Conservation (phyloP, 2,888 invertebrate species). For the Tetrapedia diversipes region DNA sequence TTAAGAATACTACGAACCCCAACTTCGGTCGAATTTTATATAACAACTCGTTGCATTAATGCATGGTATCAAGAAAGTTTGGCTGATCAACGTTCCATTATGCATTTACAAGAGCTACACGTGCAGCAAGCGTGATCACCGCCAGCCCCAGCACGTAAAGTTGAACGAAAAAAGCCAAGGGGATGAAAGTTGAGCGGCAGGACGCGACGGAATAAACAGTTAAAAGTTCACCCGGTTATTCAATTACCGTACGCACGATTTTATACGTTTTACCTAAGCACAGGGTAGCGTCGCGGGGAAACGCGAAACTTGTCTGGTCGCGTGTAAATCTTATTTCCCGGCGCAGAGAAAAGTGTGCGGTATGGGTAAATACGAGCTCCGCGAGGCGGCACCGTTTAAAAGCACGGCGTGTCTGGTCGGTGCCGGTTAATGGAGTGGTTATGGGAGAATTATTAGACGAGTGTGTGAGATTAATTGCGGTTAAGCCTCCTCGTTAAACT, state of each 20-base stretch:
- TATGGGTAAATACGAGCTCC: constrained; percentile 11
- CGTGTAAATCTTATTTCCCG: constrained; percentile 55
- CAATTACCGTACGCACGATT: background rate
- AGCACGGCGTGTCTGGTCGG: constrained; percentile 50
- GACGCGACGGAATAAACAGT: constrained; percentile 9
- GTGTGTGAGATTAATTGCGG: constrained; percentile 69
- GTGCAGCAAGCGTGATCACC: constrained; percentile 5
- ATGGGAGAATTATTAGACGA: constrained; percentile 71
- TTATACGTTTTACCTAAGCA: background rate
- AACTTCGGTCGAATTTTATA: too few relatives aligned
- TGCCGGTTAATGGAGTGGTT: constrained; percentile 68
- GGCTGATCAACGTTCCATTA: too few relatives aligned
- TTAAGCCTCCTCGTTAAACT: constrained; percentile 69
- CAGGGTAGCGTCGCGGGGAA: constrained; percentile 7
- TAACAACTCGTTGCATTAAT: too few relatives aligned
- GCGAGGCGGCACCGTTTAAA: constrained; percentile 37
- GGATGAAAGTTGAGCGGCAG: background rate
- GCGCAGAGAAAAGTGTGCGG: constrained; percentile 28
- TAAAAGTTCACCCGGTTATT: constrained; percentile 18
- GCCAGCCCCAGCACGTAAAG: background rate
- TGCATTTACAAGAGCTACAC: too few relatives aligned
- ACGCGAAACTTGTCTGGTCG: constrained; percentile 42
- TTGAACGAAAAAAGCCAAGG: background rate
- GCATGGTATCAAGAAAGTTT: too few relatives aligned
- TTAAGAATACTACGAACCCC: too few relatives aligned